Evolutionary conservation across 35 echinoderm and acorn worm genomes (phyloP).

Genomic region (Ophioderma brevispina): DNA sequence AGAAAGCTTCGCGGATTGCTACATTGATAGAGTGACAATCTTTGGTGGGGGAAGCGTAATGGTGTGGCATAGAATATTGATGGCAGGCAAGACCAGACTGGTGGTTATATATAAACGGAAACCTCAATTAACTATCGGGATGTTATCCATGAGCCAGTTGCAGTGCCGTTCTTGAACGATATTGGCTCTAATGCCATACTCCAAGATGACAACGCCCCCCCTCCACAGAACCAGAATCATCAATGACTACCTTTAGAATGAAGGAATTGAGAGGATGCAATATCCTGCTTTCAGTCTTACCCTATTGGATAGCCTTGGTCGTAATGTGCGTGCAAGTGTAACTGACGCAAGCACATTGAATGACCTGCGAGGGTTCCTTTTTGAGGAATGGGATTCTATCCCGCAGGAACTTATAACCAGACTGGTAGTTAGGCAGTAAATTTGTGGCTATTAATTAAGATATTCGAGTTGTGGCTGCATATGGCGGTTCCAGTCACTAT

Average conservation of each 20-base stretch:
- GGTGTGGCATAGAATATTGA: background rate
- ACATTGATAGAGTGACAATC: background rate
- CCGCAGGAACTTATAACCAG: background rate
- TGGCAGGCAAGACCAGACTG: background rate
- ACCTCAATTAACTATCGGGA: background rate
- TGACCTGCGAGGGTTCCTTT: background rate
- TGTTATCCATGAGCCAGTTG: background rate
- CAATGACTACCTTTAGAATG: background rate
- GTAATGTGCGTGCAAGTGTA: background rate
- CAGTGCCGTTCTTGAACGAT: background rate
- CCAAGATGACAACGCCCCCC: background rate
- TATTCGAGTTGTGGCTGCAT: background rate
- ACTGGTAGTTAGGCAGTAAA: background rate
- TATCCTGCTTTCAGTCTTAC: background rate
- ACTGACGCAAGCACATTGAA: background rate
- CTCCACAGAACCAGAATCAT: background rate
- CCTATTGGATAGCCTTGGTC: slow-evolving; percentile 2
- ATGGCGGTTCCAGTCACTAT: background rate
- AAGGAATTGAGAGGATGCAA: slow-evolving; percentile 8
- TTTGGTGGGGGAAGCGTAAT: background rate
- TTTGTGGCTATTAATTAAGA: no score
- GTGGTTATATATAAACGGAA: background rate
- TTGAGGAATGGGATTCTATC: slow-evolving; percentile 20
- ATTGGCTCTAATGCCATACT: background rate
- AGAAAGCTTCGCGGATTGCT: background rate